These are phyloP conservation scores for Arvicola amphibius DNA, from an alignment of 2,797 vertebrate species.

Conservation along the genomic window DNA sequence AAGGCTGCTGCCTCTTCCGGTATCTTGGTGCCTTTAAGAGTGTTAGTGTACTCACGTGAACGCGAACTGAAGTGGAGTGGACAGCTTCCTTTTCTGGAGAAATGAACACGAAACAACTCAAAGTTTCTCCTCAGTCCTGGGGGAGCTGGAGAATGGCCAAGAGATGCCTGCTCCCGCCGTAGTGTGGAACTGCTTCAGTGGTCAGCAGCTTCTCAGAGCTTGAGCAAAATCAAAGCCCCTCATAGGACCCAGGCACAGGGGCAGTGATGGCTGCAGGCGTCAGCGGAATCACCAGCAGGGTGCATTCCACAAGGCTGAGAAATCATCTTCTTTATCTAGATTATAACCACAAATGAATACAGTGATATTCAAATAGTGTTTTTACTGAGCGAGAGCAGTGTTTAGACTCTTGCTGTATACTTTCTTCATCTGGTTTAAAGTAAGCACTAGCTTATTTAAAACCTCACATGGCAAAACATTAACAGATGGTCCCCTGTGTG, in stretches of 20 bases:
- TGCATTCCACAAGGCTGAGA: not conserved
- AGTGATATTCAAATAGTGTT: not conserved
- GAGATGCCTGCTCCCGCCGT: not conserved
- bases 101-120: not conserved
- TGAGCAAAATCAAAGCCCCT: not conserved
- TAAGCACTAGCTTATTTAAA: constrained; percentile 33
- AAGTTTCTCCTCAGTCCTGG: not conserved
- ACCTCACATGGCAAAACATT: not conserved
- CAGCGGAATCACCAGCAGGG: not conserved
- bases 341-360: not conserved
- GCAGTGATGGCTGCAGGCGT: not conserved
- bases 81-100: not conserved
- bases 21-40: not conserved
- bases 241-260: not conserved
- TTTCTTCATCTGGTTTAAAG: constrained; percentile 1
- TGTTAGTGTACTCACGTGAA: constrained; percentile 10
- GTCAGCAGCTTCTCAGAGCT: not conserved
- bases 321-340: not conserved
- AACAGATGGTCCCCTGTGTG: not conserved
- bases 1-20: not conserved
- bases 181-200: not conserved
- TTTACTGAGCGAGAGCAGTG: not conserved
- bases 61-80: not conserved
- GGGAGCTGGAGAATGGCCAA: fast-evolving
- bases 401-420: not conserved